Percentiles rank a stretch among this genome's conserved stretches.
Evolutionary conservation across 2,113 vertebrate genomes (phyloP).

Genomic region (Paraplagusia blochii): DNA sequence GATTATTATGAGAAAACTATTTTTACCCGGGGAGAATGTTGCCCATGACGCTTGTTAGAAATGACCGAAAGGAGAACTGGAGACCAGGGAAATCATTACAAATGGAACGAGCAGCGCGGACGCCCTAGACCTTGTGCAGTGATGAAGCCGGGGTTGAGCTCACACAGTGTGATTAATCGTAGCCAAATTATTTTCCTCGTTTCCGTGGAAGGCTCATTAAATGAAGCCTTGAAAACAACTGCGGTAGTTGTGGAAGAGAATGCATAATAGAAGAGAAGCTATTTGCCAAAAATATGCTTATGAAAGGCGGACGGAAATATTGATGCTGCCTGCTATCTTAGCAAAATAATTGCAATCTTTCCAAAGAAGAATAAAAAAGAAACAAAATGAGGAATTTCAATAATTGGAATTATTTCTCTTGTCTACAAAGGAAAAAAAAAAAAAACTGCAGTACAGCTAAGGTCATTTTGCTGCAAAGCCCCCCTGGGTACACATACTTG

Average conservation of each 20-base stretch:
- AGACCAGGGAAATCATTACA: constrained; percentile 14
- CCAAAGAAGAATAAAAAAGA: not conserved
- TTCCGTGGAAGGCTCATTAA: constrained; percentile 34
- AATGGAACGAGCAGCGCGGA: constrained; percentile 4
- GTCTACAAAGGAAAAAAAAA: not conserved
- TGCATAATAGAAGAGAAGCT: constrained; percentile 8
- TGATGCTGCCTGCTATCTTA: not conserved
- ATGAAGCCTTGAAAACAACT: constrained; percentile 22
- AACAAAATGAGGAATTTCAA: not conserved
- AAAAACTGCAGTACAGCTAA: too few species aligned
- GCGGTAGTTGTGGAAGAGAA: constrained; percentile 11
- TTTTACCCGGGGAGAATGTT: constrained; percentile 1
- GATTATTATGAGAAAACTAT: not conserved
- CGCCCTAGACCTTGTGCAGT: constrained; percentile 26
- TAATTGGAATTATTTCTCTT: not conserved
- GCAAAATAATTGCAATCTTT: not conserved
- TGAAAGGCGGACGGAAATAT: not conserved
- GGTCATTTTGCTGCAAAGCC: too few species aligned
- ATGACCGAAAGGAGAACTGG: not conserved
- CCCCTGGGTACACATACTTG: too few species aligned
- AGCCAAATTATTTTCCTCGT: constrained; percentile 30
- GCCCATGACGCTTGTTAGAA: not conserved
- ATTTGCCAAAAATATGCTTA: not conserved
- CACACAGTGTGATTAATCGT: constrained; percentile 37
- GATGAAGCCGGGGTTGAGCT: constrained; percentile 19